Evolutionary conservation across 2,797 vertebrate species (phyloP), one percentile per base, ranked within the genome.

Genomic region (Myotis planiceps): DNA sequence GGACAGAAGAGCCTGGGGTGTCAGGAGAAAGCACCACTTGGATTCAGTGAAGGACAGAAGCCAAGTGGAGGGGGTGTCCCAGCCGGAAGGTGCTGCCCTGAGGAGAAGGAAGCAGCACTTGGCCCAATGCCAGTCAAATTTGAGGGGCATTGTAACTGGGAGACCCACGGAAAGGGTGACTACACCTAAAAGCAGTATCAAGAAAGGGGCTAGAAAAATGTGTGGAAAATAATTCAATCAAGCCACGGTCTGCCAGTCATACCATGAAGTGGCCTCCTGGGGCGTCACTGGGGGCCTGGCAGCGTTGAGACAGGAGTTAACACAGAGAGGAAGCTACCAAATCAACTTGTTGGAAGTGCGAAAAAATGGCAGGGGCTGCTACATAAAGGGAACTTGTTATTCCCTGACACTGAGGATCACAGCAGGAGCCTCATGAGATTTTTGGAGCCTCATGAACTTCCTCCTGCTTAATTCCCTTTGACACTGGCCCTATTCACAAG

Each of bases 241-340:
- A 27, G 7, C 5, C 3, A 6, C 4, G 2, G n/a, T 58, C 10
- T 15, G 10, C 9, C 69, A 51, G 32, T 84, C 42, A 29, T 0
- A 65, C 0, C 3, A 45, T 7, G 1, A 10, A 27, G 8, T 47
- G 9, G 4, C 2, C 23, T 15, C 13, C 19, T 14, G 1, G 66
- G 47, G 9, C 2, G 0, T 47, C 21, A 32, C 25, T 34, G 39
- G 25, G 74, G 27, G 13, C n/a, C 34, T 0, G 6, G 6, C 8
- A 71, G 19, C 2, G 0, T 49, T 88, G 39, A 53, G 29, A 55
- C 34, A 47, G 5, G 19, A 32, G 34, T 19, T 42, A 27, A 12
- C 23, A 45, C 21, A 74, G 60, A n/a, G 14, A 25, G 1, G 7
- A 49, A 63, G 39, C 1, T 2, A 66, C 19, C 12, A 42, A 51